These are phyloP conservation scores for Macaria liturata DNA, from an alignment of 2,888 invertebrate genomes.

Conservation along the genomic window DNA sequence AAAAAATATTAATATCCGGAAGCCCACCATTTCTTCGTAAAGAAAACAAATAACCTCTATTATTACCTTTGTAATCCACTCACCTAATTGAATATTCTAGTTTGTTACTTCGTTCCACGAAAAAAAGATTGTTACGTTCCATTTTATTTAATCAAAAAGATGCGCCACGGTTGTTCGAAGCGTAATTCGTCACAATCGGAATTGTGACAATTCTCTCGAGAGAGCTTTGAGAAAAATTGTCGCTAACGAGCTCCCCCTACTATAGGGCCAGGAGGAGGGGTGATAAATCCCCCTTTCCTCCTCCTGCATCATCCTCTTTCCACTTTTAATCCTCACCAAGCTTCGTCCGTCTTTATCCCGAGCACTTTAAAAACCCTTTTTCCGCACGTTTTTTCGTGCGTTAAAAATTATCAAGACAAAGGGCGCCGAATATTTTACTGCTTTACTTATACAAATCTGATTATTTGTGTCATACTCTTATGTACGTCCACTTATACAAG, in stretches of 20 bases:
- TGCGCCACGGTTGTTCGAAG: conserved; percentile 57
- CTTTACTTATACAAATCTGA: too few species aligned
- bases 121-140: conserved; percentile 42
- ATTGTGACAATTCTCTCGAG: conserved; percentile 77
- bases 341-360: conserved; percentile 58
- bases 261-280: background rate
- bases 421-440: conserved; percentile 58
- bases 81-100: conserved; percentile 22
- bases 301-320: conserved; percentile 45
- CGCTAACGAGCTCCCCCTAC: conserved; percentile 74
- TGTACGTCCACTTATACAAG: too few species aligned
- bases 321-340: conserved; percentile 65
- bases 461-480: too few species aligned
- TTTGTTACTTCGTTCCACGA: conserved; percentile 13
- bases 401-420: conserved; percentile 69
- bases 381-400: conserved; percentile 65
- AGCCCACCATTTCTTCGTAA: too few species aligned
- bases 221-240: conserved; percentile 81
- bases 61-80: background rate
- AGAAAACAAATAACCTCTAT: conserved; percentile 2
- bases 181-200: conserved; percentile 80
- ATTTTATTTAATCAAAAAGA: conserved; percentile 63
- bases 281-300: conserved; percentile 36
- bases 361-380: conserved; percentile 81
- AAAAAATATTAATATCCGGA: too few species aligned